phyloP scores from a whole-genome alignment of 2,113 vertebrate genomes.

The Bungarus multicinctus region DNA sequence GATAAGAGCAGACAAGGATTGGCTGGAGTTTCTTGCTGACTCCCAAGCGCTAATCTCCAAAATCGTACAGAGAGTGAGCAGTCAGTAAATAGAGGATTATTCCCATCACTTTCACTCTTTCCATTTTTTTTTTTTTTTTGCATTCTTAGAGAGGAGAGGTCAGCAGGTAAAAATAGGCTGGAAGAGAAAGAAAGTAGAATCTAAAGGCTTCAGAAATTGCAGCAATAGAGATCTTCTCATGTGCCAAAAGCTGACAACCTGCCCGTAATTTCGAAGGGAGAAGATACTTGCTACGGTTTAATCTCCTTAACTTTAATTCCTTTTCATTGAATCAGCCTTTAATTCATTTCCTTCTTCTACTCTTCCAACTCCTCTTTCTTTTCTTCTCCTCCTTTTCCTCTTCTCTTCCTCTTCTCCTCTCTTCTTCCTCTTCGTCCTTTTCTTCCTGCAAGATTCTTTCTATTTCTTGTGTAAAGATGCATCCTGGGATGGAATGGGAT shows the following conservation, averaged over 20 bases:
- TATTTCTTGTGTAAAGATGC: not conserved
- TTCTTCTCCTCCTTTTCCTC: not conserved
- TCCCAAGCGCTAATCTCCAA: not conserved
- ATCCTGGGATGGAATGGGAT: not conserved
- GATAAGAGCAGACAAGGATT: not conserved
- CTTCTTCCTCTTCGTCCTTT: not conserved
- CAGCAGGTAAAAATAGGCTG: not conserved
- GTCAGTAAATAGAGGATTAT: not conserved
- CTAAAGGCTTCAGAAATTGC: not conserved
- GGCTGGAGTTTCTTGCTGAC: not conserved
- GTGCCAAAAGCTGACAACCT: not conserved
- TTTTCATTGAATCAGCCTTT: constrained; percentile 46
- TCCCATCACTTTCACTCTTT: not conserved
- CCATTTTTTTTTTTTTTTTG: not conserved
- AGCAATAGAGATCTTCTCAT: not conserved
- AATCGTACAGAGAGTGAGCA: not conserved
- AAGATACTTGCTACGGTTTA: constrained; percentile 42
- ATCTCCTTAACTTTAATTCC: constrained; percentile 28
- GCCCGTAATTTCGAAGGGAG: not conserved
- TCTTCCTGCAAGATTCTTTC: not conserved
- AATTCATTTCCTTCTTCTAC: constrained; percentile 4
- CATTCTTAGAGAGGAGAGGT: not conserved
- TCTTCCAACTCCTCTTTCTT: not conserved
- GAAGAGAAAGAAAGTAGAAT: not conserved
- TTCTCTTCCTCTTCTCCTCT: not conserved